Evolutionary conservation across 2,888 invertebrate species (phyloP).

Genomic region (Onchidella celtica): DNA sequence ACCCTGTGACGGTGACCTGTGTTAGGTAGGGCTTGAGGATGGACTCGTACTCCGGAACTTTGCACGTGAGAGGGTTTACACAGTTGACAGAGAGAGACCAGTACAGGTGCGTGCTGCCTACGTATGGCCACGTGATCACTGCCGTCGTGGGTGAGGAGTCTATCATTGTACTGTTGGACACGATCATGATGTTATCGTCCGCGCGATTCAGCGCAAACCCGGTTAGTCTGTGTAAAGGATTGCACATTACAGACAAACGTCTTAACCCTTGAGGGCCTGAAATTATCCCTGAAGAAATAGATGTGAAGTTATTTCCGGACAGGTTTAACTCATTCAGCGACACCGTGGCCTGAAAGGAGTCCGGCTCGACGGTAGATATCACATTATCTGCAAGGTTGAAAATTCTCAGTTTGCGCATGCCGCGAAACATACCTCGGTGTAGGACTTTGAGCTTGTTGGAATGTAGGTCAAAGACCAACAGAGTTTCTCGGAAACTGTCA

Average conservation of each 20-base stretch:
- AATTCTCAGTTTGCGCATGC: conserved; percentile 58
- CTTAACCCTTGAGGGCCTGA: conserved; percentile 39
- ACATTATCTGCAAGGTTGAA: conserved; percentile 52
- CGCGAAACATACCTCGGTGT: conserved; percentile 63
- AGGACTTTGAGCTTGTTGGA: conserved; percentile 53
- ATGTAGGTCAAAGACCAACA: conserved; percentile 60
- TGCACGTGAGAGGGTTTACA: conserved; percentile 27
- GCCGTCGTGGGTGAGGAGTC: conserved; percentile 31
- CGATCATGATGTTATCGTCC: conserved; percentile 28
- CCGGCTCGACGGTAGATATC: conserved; percentile 45
- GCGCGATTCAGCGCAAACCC: conserved; percentile 53
- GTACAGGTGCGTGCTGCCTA: conserved; percentile 55
- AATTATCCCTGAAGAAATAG: conserved; percentile 40
- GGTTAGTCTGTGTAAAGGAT: conserved; percentile 49
- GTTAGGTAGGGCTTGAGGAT: conserved; percentile 51
- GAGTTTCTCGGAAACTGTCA: conserved; percentile 63
- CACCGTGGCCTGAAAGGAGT: conserved; percentile 48
- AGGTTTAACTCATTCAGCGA: conserved; percentile 50
- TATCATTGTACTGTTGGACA: conserved; percentile 48
- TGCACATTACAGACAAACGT: conserved; percentile 47
- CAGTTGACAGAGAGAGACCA: conserved; percentile 54
- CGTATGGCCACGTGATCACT: conserved; percentile 55
- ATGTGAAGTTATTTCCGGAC: conserved; percentile 52
- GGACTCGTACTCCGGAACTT: conserved; percentile 16
- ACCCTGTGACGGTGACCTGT: conserved; percentile 34